Conservation (phyloP, 2,113 vertebrate species). For the Prietella phreatophila region DNA sequence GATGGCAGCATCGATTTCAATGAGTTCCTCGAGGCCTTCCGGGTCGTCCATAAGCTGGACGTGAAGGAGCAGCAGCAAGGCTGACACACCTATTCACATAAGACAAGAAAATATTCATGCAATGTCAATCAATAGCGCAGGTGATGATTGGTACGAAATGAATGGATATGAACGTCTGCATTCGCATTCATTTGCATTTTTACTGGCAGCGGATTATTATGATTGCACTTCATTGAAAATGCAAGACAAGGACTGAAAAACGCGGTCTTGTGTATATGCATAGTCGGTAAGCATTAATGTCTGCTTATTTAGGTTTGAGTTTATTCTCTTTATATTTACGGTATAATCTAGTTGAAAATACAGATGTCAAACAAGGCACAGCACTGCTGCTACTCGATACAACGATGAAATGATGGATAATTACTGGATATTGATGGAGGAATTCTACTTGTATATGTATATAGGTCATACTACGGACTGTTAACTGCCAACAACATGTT, state of each 20-base stretch:
- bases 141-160: background rate
- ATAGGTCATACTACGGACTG: background rate
- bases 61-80: conserved; percentile 58
- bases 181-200: background rate
- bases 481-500: background rate
- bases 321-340: conserved; percentile 6
- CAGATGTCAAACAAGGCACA: background rate
- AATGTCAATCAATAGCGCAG: background rate
- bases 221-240: background rate
- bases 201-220: background rate
- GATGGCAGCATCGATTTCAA: conserved; percentile 95
- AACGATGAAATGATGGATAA: background rate
- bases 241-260: background rate
- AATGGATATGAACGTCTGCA: background rate
- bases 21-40: conserved; percentile 94
- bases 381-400: background rate
- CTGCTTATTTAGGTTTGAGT: background rate
- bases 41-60: conserved; percentile 86
- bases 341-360: background rate
- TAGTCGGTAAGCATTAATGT: background rate
- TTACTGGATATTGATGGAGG: background rate
- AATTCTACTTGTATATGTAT: background rate
- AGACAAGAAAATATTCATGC: too few species aligned
- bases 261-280: background rate
- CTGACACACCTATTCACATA: conserved; percentile 28